Evolutionary conservation across 2,888 invertebrate genomes (phyloP), one percentile per base, ranked within the genome.

Genomic region (Dastarcus helophoroides): DNA sequence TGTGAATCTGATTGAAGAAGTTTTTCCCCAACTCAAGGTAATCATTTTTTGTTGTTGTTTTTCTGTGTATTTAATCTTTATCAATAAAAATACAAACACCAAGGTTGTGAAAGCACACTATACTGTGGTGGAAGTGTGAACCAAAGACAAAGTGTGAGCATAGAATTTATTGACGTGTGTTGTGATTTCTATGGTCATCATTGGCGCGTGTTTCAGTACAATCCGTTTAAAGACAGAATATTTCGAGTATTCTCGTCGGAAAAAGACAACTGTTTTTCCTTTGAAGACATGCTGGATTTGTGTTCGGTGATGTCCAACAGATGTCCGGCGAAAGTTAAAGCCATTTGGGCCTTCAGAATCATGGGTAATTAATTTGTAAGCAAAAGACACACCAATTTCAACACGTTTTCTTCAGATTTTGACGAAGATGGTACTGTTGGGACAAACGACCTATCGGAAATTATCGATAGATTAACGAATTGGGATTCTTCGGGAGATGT

Each of bases 271-370:
- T 67, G 69, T 43, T 69, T 84, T 53, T 78, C 79, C 1, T 84
- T 85, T 52, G 83, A 85, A 53, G 84, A 85, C 49, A 63, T 81
- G 41, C 55, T 86, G 23, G 83, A 86, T 54, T 63, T 85, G 47
- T 81, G 76, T 50, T 83, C 82, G 1, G 80, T 71, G 2, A 76
- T 85, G 66, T 79, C 79, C 22, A 68, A 74, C 10, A 71, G 73
- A 39, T 81, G 84, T 36, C 82, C 83, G 0, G 54, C 68, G 1
- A 66, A 71, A 36, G 73, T 82, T 3, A 84, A 84, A 56, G 76
- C 82, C 2, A 67, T 67, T 3, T 85, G 84, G 74, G 83, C 82
- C 7, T 85, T 85, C 53, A 66, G 67, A 54, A 71, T 85, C 41
- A 84, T 76, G 53, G 83, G 83, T 81, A 64, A 50, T n/a, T n/a